Percentiles rank a stretch among this genome's conserved stretches.
Evolutionary conservation across 2,888 invertebrate species (phyloP).

Genomic region (Calameuta pallipes): DNA sequence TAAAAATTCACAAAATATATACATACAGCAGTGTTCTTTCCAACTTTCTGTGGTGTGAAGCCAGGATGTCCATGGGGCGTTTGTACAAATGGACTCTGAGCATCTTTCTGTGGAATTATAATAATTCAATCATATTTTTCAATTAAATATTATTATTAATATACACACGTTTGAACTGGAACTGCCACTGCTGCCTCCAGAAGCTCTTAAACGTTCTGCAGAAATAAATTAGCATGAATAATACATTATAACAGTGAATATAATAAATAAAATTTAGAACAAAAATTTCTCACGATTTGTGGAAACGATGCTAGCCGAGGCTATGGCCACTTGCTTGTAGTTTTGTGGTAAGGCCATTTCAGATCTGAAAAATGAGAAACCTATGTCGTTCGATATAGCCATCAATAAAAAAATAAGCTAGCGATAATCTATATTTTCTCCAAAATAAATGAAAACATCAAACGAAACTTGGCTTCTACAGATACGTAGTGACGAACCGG

Average conservation of each 20-base stretch:
- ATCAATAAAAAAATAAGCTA: background rate
- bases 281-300: conserved; percentile 76
- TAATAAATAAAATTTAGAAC: background rate
- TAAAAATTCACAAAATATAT: conserved; percentile 11
- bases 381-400: background rate
- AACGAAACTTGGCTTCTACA: background rate
- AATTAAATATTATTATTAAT: conserved; percentile 14
- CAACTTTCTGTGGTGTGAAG: conserved; percentile 93
- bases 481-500: background rate
- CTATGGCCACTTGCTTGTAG: conserved; percentile 86
- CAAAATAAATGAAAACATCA: background rate
- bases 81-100: conserved; percentile 86
- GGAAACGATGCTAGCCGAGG: conserved; percentile 77
- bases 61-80: conserved; percentile 92
- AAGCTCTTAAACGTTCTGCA: conserved; percentile 72
- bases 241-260: conserved; percentile 6
- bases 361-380: conserved; percentile 1
- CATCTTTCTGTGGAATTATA: conserved; percentile 68
- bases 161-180: conserved; percentile 67
- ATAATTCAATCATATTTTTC: conserved; percentile 21
- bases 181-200: conserved; percentile 67
- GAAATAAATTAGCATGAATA: conserved; percentile 39
- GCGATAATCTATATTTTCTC: background rate
- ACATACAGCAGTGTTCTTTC: conserved; percentile 72
- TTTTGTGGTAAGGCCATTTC: conserved; percentile 84